Evolutionary conservation across 2,113 vertebrate species (phyloP).

Genomic region (Prietella phreatophila): DNA sequence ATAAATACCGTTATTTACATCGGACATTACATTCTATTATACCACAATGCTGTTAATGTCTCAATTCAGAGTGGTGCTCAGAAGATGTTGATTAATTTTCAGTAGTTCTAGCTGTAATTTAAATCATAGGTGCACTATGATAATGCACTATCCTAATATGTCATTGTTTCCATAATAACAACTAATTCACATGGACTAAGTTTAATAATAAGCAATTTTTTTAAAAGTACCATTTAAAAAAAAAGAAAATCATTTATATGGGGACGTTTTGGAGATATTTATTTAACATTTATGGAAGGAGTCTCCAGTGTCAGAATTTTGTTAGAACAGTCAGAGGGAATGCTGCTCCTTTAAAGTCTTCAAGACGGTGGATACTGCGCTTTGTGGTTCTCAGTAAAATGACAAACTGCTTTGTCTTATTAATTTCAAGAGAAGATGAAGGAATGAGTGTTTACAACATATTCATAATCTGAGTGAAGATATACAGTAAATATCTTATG

Average conservation of each 20-base stretch:
- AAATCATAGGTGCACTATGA: not conserved
- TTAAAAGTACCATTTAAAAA: too few relatives aligned
- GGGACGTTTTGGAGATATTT: not conserved
- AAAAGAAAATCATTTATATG: not conserved
- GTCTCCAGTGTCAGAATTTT: not conserved
- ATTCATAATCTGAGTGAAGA: not conserved
- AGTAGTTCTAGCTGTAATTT: too few relatives aligned
- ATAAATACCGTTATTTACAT: not conserved
- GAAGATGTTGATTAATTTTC: not conserved
- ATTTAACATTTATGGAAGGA: not conserved
- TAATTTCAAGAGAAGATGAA: not conserved
- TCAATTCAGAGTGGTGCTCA: not conserved
- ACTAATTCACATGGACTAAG: not conserved
- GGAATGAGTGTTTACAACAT: not conserved
- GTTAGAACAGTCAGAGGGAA: not conserved
- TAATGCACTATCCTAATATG: not conserved
- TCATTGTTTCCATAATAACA: not conserved
- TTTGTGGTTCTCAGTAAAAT: not conserved
- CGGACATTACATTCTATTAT: not conserved
- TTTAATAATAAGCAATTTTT: not conserved
- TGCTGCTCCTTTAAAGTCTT: not conserved
- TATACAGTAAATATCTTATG: not conserved
- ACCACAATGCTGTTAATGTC: not conserved
- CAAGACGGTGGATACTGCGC: not conserved
- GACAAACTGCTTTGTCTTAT: not conserved